These are phyloP conservation scores for Zonotrichia leucophrys DNA, from an alignment of 2,113 vertebrate species.

Conservation along the genomic window DNA sequence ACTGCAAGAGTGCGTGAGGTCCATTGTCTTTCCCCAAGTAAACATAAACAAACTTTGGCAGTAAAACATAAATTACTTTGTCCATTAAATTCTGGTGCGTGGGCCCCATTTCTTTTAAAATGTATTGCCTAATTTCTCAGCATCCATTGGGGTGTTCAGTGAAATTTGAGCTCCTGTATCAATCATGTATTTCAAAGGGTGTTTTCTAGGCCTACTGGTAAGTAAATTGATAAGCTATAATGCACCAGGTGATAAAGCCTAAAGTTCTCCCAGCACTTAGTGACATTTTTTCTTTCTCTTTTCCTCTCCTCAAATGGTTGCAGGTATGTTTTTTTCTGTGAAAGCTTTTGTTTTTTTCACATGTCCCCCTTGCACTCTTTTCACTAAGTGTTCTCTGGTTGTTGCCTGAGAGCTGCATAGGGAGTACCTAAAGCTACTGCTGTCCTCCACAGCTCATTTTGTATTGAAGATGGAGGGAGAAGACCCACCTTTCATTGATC, in stretches of 20 bases:
- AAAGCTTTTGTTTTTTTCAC: background rate
- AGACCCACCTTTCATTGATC: no score
- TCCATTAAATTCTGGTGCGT: background rate
- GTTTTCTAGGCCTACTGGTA: background rate
- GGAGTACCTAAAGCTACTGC: rapidly evolving
- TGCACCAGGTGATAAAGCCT: background rate
- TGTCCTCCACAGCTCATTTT: background rate
- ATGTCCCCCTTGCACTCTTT: background rate
- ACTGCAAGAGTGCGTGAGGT: background rate
- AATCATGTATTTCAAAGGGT: background rate
- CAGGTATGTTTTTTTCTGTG: background rate
- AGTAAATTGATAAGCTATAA: background rate
- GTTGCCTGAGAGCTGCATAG: background rate
- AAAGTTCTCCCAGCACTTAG: background rate
- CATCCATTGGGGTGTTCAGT: background rate
- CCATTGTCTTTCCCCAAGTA: background rate
- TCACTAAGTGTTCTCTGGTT: no score
- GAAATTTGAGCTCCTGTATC: background rate
- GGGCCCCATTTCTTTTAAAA: background rate
- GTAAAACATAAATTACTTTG: background rate
- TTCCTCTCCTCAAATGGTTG: background rate
- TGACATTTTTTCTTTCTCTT: background rate
- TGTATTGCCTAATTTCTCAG: background rate
- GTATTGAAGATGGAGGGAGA: no score
- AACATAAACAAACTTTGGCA: background rate